Evolutionary conservation across 2,797 vertebrate genomes (phyloP).

Genomic region (Ispidina lecontei): DNA sequence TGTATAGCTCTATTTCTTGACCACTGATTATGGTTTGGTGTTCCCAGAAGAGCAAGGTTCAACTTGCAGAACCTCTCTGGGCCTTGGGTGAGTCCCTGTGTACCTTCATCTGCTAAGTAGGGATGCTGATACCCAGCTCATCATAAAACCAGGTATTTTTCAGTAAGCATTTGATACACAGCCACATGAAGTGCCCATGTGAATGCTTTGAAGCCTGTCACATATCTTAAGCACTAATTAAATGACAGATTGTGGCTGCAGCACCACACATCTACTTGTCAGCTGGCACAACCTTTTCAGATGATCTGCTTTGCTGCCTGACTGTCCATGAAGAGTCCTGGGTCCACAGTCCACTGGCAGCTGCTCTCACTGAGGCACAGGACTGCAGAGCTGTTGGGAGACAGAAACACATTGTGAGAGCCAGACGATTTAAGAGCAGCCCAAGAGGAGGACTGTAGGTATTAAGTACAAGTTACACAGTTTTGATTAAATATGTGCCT

Average conservation of each 20-base stretch:
- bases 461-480: constrained; percentile 6
- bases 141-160: not conserved
- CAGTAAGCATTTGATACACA: not conserved
- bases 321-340: not conserved
- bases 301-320: not conserved
- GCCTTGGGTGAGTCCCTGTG: not conserved
- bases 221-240: not conserved
- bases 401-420: not conserved
- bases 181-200: not conserved
- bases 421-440: not conserved
- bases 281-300: not conserved
- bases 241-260: not conserved
- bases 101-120: not conserved
- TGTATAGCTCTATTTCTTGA: not conserved
- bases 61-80: not conserved
- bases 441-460: not conserved
- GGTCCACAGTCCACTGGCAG: not conserved
- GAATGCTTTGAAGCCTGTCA: not conserved
- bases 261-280: not conserved
- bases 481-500: not conserved
- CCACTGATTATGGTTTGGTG: rapidly evolving
- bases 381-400: not conserved
- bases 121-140: not conserved
- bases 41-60: not conserved
- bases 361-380: not conserved